These are phyloP conservation scores for Matsumyia berberina DNA, from an alignment of 2,888 invertebrate genomes.

Conservation along the genomic window DNA sequence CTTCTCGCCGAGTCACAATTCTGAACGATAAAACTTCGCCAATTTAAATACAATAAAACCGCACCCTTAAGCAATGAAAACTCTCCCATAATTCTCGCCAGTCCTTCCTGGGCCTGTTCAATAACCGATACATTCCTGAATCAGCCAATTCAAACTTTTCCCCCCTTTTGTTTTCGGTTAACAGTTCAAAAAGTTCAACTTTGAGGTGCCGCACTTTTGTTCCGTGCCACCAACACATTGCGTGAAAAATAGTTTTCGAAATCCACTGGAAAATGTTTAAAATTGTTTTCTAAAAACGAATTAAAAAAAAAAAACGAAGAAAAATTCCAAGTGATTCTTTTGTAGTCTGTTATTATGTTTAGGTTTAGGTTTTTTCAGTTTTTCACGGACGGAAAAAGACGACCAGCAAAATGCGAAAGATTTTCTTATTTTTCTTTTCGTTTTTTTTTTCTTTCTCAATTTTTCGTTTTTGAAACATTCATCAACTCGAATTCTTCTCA, in stretches of 20 bases:
- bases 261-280: slow-evolving; percentile 73
- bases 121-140: slow-evolving; percentile 40
- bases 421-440: slow-evolving; percentile 30
- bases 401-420: slow-evolving; percentile 1
- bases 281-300: slow-evolving; percentile 52
- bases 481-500: slow-evolving; percentile 65
- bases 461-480: slow-evolving; percentile 66
- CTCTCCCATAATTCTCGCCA: not conserved
- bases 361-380: slow-evolving; percentile 52
- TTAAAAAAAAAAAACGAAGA: slow-evolving; percentile 25
- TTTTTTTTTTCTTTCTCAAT: slow-evolving; percentile 24
- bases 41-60: not conserved
- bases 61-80: not conserved
- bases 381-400: slow-evolving; percentile 45
- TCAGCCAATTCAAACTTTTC: slow-evolving; percentile 46
- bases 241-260: slow-evolving; percentile 69
- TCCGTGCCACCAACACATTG: slow-evolving; percentile 34
- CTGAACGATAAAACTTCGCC: not conserved
- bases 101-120: not conserved
- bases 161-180: slow-evolving; percentile 32
- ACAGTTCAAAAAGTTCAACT: slow-evolving; percentile 58
- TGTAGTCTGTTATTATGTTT: slow-evolving; percentile 59
- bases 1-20: not conserved
- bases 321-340: slow-evolving; percentile 48
- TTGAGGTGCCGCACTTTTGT: slow-evolving; percentile 47